Evolutionary conservation across 2,797 vertebrate genomes (phyloP).

Genomic region (Chiroxiphia lanceolata): DNA sequence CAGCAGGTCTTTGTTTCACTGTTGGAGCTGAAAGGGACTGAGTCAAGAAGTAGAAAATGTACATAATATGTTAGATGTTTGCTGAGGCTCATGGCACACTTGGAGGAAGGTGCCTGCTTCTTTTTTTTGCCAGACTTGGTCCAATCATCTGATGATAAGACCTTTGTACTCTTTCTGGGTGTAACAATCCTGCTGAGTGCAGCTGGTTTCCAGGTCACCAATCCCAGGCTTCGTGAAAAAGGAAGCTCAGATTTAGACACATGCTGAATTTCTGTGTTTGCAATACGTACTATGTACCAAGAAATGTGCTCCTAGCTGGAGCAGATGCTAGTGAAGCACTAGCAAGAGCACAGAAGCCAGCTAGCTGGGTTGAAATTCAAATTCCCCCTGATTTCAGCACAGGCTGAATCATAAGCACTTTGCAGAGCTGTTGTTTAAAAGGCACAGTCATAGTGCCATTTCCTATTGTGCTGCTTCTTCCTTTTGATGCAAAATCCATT

Average conservation of each 20-base stretch:
- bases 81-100: not conserved
- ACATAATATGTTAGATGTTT: not conserved
- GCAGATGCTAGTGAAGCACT: not conserved
- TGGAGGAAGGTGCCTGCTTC: not conserved
- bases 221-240: not conserved
- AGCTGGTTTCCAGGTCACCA: not conserved
- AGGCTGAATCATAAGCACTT: constrained; percentile 19
- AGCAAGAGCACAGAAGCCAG: not conserved
- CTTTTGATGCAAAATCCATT: not conserved
- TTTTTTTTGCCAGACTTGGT: not conserved
- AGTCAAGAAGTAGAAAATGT: not conserved
- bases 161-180: accelerated
- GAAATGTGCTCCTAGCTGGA: not conserved
- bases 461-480: not conserved
- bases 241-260: not conserved
- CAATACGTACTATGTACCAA: not conserved
- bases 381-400: constrained; percentile 6
- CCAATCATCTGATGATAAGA: not conserved
- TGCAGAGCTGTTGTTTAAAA: not conserved
- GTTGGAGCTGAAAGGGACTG: not conserved
- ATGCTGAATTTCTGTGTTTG: not conserved
- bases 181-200: not conserved
- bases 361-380: not conserved
- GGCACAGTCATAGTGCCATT: not conserved
- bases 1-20: not conserved